These are phyloP conservation scores for Drosophila aff. DNA, from an alignment of 1,140 invertebrate genomes.

Conservation along the genomic window DNA sequence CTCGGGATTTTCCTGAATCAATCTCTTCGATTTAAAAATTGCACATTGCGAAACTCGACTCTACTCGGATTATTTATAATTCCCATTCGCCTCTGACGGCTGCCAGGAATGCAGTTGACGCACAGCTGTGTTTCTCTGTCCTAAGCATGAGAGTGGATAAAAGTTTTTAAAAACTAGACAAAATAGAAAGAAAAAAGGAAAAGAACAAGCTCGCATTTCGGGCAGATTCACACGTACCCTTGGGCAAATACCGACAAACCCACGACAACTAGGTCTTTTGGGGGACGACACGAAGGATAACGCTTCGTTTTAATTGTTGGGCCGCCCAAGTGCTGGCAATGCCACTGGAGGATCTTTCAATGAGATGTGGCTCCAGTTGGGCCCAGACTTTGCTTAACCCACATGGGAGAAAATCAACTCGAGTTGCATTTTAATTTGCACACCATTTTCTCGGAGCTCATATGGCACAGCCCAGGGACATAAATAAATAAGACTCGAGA, in stretches of 20 bases:
- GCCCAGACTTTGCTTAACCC: conserved; percentile 72
- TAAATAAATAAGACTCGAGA: conserved; percentile 70
- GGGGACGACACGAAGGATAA: conserved; percentile 22
- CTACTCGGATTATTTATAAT: conserved; percentile 38
- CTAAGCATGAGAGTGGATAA: conserved; percentile 6
- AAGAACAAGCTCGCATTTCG: conserved; percentile 45
- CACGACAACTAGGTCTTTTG: conserved; percentile 15
- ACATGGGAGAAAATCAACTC: conserved; percentile 61
- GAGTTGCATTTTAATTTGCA: conserved; percentile 79
- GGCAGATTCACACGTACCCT: conserved; percentile 67
- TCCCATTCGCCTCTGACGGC: conserved; percentile 25
- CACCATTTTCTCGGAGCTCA: conserved; percentile 52
- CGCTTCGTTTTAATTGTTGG: conserved; percentile 76
- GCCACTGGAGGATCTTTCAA: conserved; percentile 19
- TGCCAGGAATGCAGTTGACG: conserved; percentile 41
- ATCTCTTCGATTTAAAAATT: conserved; percentile 30
- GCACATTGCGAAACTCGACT: conserved; percentile 18
- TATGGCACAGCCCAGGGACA: conserved; percentile 33
- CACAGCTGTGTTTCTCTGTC: conserved; percentile 48
- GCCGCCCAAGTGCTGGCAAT: conserved; percentile 70
- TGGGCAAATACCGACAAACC: conserved; percentile 63
- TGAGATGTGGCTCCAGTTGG: conserved; percentile 39
- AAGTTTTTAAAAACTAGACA: conserved; percentile 36
- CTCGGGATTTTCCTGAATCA: neutral
- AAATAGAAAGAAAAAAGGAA: conserved; percentile 41